Conservation (phyloP, 2,888 invertebrate genomes). For the Cancer borealis region DNA sequence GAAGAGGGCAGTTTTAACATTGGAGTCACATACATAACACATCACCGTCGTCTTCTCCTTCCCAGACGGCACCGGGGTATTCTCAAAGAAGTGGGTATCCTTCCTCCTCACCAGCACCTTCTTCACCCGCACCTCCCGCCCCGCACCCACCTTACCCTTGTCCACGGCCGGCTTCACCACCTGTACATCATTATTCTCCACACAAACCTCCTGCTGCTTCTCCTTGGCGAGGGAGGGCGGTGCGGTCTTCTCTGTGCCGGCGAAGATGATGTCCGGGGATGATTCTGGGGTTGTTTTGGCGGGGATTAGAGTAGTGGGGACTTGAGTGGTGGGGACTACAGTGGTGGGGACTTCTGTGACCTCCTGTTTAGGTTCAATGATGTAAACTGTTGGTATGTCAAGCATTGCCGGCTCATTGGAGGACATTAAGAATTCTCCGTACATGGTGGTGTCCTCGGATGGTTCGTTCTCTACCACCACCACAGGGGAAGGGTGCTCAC, state of each 20-base stretch:
- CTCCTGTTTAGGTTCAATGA: background rate
- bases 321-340: background rate
- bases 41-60: slow-evolving; percentile 7
- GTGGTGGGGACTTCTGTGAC: background rate
- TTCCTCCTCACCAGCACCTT: background rate
- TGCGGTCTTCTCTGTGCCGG: too few species aligned
- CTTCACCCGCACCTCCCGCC: background rate
- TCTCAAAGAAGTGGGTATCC: slow-evolving; percentile 48
- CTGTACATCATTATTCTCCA: too few species aligned
- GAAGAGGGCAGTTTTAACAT: background rate
- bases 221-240: background rate
- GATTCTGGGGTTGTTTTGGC: too few species aligned
- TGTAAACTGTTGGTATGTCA: background rate
- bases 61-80: background rate
- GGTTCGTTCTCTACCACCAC: background rate
- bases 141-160: background rate
- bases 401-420: background rate
- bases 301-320: too few species aligned
- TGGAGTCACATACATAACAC: slow-evolving; percentile 54
- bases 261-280: too few species aligned
- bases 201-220: too few species aligned
- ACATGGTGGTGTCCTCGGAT: background rate
- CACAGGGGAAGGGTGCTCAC: background rate
- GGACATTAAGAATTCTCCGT: background rate
- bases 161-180: background rate